Conservation (phyloP, 2,113 vertebrate species). For the Colius striatus region DNA sequence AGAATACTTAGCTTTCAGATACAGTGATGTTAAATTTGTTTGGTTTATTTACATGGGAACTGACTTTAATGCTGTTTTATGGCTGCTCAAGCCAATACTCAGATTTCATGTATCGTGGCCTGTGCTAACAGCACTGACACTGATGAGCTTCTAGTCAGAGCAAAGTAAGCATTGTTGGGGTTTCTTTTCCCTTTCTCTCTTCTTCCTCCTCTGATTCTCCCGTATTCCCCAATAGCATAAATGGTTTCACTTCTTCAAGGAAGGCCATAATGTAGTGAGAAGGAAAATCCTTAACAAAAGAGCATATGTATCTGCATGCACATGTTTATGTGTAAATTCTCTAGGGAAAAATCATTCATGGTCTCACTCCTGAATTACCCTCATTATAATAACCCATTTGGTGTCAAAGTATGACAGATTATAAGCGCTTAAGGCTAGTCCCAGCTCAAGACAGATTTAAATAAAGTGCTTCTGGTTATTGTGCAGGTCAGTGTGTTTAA, state of each 20-base stretch:
- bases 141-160: not conserved
- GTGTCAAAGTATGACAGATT: conserved; percentile 61
- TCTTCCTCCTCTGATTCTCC: not conserved
- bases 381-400: conserved; percentile 62
- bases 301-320: not conserved
- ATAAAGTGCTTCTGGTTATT: conserved; percentile 63
- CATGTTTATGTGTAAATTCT: conserved; percentile 55
- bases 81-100: not conserved
- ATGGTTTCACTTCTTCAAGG: conserved; percentile 8
- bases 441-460: conserved; percentile 55
- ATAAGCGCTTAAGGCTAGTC: conserved; percentile 52
- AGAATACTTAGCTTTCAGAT: not conserved
- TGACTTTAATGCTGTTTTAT: not conserved
- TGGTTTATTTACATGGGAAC: not conserved
- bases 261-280: not conserved
- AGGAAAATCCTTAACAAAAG: conserved; percentile 27
- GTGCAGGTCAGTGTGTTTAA: conserved; percentile 66
- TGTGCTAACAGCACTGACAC: not conserved
- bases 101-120: not conserved
- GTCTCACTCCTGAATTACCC: conserved; percentile 54
- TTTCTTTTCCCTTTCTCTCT: not conserved
- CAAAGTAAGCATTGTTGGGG: not conserved
- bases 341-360: conserved; percentile 15
- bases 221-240: not conserved
- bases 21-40: not conserved